Conservation (phyloP, 2,888 invertebrate genomes). For the Cataglyphis albicans region DNA sequence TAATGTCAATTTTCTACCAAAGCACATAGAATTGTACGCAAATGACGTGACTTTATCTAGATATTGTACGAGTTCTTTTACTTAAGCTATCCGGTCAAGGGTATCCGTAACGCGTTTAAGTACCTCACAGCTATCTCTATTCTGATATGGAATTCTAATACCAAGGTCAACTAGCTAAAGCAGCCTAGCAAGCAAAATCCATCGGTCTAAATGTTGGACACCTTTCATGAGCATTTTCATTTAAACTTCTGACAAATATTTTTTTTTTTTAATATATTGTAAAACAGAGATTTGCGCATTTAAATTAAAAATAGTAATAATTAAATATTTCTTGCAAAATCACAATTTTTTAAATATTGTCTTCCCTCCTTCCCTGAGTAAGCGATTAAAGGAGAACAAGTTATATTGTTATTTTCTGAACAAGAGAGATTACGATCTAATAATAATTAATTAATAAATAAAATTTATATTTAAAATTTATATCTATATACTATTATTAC, state of each 20-base stretch:
- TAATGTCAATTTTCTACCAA: not conserved
- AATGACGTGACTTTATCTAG: constrained; percentile 7
- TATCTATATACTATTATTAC: not conserved
- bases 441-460: constrained; percentile 33
- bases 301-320: not conserved
- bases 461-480: constrained; percentile 8
- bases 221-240: constrained; percentile 4
- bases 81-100: constrained; percentile 18
- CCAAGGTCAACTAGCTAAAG: constrained; percentile 15
- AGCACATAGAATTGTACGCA: not conserved
- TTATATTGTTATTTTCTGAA: constrained; percentile 26
- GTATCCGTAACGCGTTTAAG: not conserved
- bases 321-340: not conserved
- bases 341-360: constrained; percentile 8
- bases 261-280: too few relatives aligned
- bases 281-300: not conserved
- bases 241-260: not conserved
- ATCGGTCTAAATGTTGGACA: not conserved
- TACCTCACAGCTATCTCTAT: not conserved
- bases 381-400: not conserved
- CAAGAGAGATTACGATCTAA: not conserved
- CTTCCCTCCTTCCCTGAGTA: not conserved
- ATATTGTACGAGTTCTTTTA: constrained; percentile 36
- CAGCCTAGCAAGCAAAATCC: not conserved
- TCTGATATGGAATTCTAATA: constrained; percentile 9